Evolutionary conservation across 2,888 invertebrate genomes (phyloP).

Genomic region (Pharmacophagus antenor): DNA sequence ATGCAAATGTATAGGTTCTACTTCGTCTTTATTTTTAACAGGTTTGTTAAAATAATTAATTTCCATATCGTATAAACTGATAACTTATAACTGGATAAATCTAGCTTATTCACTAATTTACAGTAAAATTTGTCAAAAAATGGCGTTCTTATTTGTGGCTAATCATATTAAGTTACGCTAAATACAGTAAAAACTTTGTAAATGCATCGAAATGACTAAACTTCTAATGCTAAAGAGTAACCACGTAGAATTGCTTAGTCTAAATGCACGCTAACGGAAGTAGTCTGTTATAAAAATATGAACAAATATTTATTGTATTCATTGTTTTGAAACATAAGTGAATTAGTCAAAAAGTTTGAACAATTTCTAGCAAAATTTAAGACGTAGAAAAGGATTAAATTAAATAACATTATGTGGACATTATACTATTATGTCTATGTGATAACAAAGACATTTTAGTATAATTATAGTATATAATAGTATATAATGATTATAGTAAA

Average conservation of each 20-base stretch:
- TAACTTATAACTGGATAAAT: too few relatives aligned
- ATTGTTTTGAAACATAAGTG: neutral
- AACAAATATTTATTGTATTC: neutral
- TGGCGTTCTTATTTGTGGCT: too few relatives aligned
- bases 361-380: neutral
- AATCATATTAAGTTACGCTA: conserved; percentile 20
- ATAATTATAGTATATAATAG: too few relatives aligned
- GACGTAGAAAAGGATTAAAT: neutral
- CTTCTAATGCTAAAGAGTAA: conserved; percentile 32
- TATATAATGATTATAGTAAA: neutral
- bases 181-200: conserved; percentile 41
- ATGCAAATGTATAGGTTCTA: too few relatives aligned
- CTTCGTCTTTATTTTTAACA: too few relatives aligned
- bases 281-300: neutral
- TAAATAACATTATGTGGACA: neutral
- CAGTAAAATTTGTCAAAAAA: too few relatives aligned
- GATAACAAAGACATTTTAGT: too few relatives aligned
- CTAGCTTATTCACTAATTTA: too few relatives aligned
- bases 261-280: conserved; percentile 1
- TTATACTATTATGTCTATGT: neutral
- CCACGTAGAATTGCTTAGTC: neutral
- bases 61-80: too few relatives aligned
- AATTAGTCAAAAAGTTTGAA: neutral
- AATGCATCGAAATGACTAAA: conserved; percentile 56
- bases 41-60: too few relatives aligned